Evolutionary conservation across 2,888 invertebrate genomes (phyloP), one percentile per base, ranked within the genome.

Genomic region (Ormia ochracea): DNA sequence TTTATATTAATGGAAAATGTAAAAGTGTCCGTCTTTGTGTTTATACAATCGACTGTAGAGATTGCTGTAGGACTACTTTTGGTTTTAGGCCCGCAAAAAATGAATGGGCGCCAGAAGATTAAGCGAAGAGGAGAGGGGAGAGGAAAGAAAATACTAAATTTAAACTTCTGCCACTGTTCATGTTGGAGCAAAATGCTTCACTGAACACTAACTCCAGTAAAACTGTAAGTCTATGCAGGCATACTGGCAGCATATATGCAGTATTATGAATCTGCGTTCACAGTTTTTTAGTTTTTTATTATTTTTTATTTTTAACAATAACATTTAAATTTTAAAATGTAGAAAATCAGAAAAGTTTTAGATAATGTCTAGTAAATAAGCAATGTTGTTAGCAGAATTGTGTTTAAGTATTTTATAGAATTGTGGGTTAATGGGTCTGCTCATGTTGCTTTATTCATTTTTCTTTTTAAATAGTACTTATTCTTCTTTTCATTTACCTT

Each of bases 371-470:
- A 33, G 52, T 31, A 72, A 72, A 33, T 45, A 63, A 52, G 5
- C 43, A 36, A n/a, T 33, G 19, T 54, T 43, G 54, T 72, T 33
- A 54, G 61, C 52, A 50, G 41, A 7, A 21, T 31, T 19, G 28
- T 50, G 23, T 70, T 61, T 65, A 56, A 58, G 28, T 69, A 33
- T 63, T 70, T 77, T 65, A 76, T 75, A 69, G 79, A 82, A 82
- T 82, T 82, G 79, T 82, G 66, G 82, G 82, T 82, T 82, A 82
- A 82, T 82, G 56, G 76, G 76, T 77, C 69, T 61, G 50, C 36
- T 41, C 23, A 54, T 26, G 26, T 65, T 73, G n/a, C 17, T 52
- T 28, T 21, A 12, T 21, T 63, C 19, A 19, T 50, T 23, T 33
- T 45, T 5, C 6, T 31, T 19, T 19, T 14, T 33, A n/a, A 12